phyloP scores from a whole-genome alignment of 2,797 vertebrate genomes.

The Avahi laniger region DNA sequence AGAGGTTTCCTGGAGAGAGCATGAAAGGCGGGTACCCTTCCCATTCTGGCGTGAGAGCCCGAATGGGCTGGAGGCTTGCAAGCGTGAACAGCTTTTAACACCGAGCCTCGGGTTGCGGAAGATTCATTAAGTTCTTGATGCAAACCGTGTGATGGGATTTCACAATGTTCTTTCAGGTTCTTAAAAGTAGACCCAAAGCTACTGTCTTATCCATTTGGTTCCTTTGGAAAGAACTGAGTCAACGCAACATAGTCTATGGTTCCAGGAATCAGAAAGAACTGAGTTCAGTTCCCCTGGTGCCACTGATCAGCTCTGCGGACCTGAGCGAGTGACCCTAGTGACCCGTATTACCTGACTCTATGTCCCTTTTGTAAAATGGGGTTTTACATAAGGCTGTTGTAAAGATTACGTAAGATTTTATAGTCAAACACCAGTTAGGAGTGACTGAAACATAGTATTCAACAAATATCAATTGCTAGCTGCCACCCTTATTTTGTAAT shows the following conservation, averaged over 20 bases:
- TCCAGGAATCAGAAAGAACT: not conserved
- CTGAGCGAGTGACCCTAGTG: too few relatives aligned
- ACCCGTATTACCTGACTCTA: not conserved
- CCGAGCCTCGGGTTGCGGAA: not conserved
- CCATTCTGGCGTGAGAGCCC: not conserved
- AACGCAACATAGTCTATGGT: not conserved
- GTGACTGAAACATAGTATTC: not conserved
- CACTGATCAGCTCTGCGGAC: not conserved
- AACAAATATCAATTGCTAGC: not conserved
- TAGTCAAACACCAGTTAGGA: not conserved
- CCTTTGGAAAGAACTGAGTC: not conserved
- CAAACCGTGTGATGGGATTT: not conserved
- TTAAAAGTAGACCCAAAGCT: not conserved
- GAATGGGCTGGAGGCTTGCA: not conserved
- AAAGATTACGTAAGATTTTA: slow-evolving; percentile 5
- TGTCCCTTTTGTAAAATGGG: not conserved
- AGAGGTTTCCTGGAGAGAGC: not conserved
- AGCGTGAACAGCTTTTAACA: not conserved
- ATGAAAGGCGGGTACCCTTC: fast-evolving
- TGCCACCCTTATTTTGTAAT: not conserved
- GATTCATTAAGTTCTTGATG: not conserved
- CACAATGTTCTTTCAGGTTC: not conserved
- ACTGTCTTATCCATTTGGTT: not conserved
- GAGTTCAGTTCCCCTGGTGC: not conserved
- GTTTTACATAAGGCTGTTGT: not conserved